Evolutionary conservation across 2,113 vertebrate genomes (phyloP).

Genomic region (Cyanistes caeruleus): DNA sequence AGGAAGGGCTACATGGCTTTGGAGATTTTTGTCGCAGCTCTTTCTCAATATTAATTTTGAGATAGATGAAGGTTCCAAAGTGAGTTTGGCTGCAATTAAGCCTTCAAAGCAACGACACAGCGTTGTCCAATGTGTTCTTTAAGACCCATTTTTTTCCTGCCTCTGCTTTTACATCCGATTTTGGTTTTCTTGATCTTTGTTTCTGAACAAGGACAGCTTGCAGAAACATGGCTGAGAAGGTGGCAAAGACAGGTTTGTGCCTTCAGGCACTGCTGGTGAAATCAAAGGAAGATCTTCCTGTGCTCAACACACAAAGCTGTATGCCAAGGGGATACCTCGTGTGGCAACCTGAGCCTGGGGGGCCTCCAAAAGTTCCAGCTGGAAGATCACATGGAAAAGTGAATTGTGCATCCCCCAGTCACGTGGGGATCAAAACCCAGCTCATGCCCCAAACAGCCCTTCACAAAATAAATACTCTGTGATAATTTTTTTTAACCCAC

Average conservation of each 20-base stretch:
- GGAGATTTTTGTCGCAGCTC: neutral
- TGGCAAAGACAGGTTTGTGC: neutral
- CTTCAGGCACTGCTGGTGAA: neutral
- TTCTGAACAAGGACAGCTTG: neutral
- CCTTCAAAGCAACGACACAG: neutral
- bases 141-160: neutral
- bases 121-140: neutral
- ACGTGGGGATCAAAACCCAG: neutral
- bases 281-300: neutral
- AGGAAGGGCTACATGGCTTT: neutral
- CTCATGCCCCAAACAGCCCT: neutral
- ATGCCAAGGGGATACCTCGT: neutral
- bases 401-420: neutral
- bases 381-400: neutral
- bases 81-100: neutral
- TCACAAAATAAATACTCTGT: neutral
- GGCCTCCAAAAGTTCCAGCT: neutral
- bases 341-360: neutral
- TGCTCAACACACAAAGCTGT: neutral
- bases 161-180: neutral
- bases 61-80: neutral
- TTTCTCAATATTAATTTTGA: neutral
- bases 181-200: slow-evolving; percentile 12
- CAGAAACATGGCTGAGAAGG: neutral
- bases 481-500: neutral